phyloP scores from a whole-genome alignment of 2,888 invertebrate species.

The Acleris holmiana region DNA sequence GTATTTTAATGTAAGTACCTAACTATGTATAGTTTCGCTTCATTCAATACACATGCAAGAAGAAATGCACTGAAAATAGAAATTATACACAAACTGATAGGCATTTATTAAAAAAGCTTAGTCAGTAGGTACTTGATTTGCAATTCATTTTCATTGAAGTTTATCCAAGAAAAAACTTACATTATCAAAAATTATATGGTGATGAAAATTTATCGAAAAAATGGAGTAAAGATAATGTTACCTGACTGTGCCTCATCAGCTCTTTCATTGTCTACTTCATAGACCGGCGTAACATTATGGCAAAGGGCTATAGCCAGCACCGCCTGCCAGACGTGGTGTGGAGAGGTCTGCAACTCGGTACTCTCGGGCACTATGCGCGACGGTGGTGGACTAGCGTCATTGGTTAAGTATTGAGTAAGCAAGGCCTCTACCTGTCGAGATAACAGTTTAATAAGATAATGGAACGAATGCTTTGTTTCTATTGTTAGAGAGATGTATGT shows the following conservation, averaged over 20 bases:
- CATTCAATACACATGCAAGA: no score
- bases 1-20: no score
- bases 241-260: conserved; percentile 70
- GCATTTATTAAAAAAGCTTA: no score
- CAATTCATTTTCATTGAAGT: no score
- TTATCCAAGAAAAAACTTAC: not conserved
- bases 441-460: not conserved
- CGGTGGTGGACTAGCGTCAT: conserved; percentile 63
- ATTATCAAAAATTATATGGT: not conserved
- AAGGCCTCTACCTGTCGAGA: conserved; percentile 68
- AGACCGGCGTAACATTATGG: conserved; percentile 99
- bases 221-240: conserved; percentile 38
- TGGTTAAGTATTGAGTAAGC: conserved; percentile 75
- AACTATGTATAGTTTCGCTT: no score
- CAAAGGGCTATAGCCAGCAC: conserved; percentile 98
- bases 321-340: conserved; percentile 91
- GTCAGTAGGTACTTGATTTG: no score
- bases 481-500: no score
- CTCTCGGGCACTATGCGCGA: conserved; percentile 84
- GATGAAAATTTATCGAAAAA: not conserved
- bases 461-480: no score
- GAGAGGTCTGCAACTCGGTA: conserved; percentile 50
- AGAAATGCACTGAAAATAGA: no score
- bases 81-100: no score
- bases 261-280: conserved; percentile 82